These are phyloP conservation scores for Diachasma alloeum DNA, from an alignment of 1,140 invertebrate genomes.

Conservation along the genomic window DNA sequence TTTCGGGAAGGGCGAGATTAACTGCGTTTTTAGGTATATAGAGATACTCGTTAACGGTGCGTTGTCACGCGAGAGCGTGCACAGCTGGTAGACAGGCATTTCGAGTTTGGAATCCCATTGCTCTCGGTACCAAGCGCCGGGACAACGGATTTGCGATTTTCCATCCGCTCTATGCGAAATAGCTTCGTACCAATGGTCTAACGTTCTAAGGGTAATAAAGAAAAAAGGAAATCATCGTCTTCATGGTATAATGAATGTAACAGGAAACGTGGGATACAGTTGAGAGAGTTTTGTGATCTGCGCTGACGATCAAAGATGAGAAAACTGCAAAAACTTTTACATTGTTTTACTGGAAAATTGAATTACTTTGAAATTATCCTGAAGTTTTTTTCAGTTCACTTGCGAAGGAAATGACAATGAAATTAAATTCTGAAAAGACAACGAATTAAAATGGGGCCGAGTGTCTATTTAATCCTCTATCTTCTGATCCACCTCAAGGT, in stretches of 20 bases:
- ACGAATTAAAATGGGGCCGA: too few species aligned
- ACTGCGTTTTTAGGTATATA: neutral
- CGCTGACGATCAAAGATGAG: neutral
- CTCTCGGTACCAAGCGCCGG: slow-evolving; percentile 10
- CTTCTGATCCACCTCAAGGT: too few species aligned
- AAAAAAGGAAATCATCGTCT: neutral
- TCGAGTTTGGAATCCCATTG: slow-evolving; percentile 15
- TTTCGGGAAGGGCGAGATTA: neutral
- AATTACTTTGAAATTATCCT: neutral
- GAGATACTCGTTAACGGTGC: slow-evolving; percentile 24
- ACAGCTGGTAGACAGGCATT: slow-evolving; percentile 29
- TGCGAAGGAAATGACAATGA: neutral
- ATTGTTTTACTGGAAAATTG: neutral
- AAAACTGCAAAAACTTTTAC: neutral
- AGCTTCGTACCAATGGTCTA: neutral
- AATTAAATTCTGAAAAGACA: too few species aligned
- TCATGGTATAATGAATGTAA: neutral
- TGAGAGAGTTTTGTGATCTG: neutral
- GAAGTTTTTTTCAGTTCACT: neutral
- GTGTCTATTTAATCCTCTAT: too few species aligned
- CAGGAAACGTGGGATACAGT: neutral
- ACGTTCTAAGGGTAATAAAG: neutral
- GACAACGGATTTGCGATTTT: neutral
- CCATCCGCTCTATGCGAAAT: neutral
- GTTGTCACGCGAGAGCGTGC: slow-evolving; percentile 29